Conservation (phyloP, 2,113 vertebrate genomes). For the Urocolius indicus region DNA sequence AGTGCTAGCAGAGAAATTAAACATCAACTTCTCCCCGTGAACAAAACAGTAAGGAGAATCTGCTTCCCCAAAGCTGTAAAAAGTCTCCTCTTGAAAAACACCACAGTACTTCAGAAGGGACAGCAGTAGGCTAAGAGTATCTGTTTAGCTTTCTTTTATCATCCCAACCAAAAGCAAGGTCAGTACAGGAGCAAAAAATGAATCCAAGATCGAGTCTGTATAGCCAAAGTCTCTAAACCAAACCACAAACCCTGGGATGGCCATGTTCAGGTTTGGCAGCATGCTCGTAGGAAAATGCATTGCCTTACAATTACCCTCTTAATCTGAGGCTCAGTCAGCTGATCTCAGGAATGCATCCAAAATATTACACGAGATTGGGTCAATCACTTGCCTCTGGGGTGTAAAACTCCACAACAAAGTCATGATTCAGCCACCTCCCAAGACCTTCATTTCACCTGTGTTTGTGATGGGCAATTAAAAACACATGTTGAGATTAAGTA, state of each 20-base stretch:
- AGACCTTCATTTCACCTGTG: background rate
- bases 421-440: background rate
- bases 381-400: background rate
- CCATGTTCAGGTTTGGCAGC: background rate
- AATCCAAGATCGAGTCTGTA: background rate
- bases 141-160: background rate
- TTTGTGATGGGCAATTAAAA: background rate
- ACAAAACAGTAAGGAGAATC: background rate
- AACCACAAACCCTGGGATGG: background rate
- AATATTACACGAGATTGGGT: background rate
- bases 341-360: slow-evolving; percentile 13
- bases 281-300: background rate
- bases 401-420: background rate
- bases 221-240: background rate
- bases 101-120: background rate
- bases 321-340: background rate
- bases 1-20: background rate
- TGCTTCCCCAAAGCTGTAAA: background rate
- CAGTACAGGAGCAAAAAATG: background rate
- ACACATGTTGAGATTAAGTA: background rate
- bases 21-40: background rate
- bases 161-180: background rate
- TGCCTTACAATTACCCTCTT: background rate
- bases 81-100: background rate
- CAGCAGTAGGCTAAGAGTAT: background rate